phyloP scores from a whole-genome alignment of 2,797 vertebrate genomes.

The Pampus argenteus region DNA sequence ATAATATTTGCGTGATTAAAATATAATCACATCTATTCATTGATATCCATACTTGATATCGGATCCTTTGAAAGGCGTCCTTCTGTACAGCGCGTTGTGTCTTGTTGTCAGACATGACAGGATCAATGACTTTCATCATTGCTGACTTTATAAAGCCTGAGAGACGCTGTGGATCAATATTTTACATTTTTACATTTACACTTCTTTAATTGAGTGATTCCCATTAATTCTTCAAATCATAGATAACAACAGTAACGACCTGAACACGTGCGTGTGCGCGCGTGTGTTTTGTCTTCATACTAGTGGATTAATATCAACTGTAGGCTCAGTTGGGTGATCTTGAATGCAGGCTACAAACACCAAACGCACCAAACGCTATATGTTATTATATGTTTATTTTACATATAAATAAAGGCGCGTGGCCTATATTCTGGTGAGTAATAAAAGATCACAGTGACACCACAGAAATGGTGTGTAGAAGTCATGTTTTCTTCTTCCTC shows the following conservation, averaged over 20 bases:
- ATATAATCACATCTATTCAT: too few species aligned
- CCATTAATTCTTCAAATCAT: background rate
- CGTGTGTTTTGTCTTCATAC: background rate
- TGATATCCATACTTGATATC: constrained; percentile 8
- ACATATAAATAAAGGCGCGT: too few species aligned
- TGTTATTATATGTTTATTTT: too few species aligned
- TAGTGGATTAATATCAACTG: background rate
- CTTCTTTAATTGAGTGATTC: background rate
- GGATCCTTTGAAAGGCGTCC: background rate
- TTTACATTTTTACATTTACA: constrained; percentile 5
- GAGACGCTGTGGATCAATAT: background rate
- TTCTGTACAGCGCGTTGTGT: background rate
- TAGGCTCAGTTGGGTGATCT: background rate
- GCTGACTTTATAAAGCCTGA: constrained; percentile 1
- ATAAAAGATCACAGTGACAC: too few species aligned
- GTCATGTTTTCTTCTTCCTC: background rate
- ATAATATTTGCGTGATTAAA: background rate
- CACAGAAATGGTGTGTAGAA: too few species aligned
- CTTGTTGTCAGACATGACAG: constrained; percentile 39
- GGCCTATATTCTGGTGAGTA: too few species aligned
- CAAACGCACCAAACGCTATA: too few species aligned
- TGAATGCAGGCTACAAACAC: background rate
- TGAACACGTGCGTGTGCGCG: too few species aligned
- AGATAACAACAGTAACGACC: background rate
- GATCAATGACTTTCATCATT: constrained; percentile 32